phyloP scores from a whole-genome alignment of 2,113 vertebrate species.

The Mormyrus iriodes region DNA sequence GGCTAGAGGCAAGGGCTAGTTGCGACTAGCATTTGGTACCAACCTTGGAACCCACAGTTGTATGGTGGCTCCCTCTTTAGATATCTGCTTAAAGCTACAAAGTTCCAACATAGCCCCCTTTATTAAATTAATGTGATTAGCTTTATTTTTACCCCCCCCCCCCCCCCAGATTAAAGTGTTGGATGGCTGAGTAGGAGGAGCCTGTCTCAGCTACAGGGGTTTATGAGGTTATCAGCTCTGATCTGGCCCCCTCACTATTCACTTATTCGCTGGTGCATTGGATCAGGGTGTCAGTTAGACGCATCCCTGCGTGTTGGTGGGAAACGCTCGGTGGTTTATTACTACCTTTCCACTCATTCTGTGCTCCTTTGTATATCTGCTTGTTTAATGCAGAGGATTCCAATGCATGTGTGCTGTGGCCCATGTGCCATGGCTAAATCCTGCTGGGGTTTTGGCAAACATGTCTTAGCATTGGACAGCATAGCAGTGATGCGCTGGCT shows the following conservation, averaged over 20 bases:
- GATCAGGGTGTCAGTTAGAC: neutral
- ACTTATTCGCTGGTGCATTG: neutral
- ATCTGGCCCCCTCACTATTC: slow-evolving; percentile 11
- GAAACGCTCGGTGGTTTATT: neutral
- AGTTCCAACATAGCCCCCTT: slow-evolving; percentile 41
- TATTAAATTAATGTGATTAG: slow-evolving; percentile 54
- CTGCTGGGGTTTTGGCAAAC: neutral
- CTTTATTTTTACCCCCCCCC: slow-evolving; percentile 32
- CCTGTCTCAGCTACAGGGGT: slow-evolving; percentile 44
- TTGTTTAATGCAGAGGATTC: neutral
- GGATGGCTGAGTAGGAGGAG: slow-evolving; percentile 37
- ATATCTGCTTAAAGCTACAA: slow-evolving; percentile 48
- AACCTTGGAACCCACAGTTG: slow-evolving; percentile 30
- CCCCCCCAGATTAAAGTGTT: slow-evolving; percentile 39
- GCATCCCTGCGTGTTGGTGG: neutral
- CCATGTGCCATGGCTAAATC: neutral
- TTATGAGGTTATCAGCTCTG: slow-evolving; percentile 42
- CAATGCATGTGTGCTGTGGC: neutral
- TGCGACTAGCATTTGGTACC: slow-evolving; percentile 7
- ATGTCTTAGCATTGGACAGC: neutral
- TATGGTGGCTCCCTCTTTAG: slow-evolving; percentile 31
- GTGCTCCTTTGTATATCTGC: neutral
- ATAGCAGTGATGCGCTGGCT: neutral
- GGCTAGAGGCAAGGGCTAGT: neutral
- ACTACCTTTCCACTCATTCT: neutral